phyloP scores from a whole-genome alignment of 2,888 invertebrate species.

The Tipula confusa region DNA sequence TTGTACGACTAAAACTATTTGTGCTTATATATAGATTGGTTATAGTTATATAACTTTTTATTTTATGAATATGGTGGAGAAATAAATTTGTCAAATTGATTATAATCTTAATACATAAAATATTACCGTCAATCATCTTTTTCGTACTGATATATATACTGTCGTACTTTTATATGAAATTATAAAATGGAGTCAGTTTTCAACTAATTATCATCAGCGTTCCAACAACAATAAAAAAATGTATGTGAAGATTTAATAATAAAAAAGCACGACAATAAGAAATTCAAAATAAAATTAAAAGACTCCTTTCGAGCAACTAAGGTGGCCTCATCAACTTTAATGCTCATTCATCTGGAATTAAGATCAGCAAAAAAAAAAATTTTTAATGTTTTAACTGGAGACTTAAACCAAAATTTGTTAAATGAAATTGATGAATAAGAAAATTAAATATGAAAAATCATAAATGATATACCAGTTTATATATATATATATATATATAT shows the following conservation, averaged over 20 bases:
- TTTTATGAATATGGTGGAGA: neutral
- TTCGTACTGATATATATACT: neutral
- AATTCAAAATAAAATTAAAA: conserved; percentile 7
- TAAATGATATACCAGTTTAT: neutral
- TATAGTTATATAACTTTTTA: neutral
- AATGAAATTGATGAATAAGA: conserved; percentile 25
- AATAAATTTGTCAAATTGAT: neutral
- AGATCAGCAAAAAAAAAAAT: neutral
- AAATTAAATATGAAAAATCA: neutral
- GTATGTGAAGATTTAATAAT: neutral
- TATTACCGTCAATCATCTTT: neutral
- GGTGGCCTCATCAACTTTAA: conserved; percentile 1
- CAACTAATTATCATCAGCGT: neutral
- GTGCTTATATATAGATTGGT: neutral
- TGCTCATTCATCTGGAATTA: conserved; percentile 20
- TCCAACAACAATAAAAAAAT: neutral
- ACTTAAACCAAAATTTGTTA: conserved; percentile 1
- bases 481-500: neutral
- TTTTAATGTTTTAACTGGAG: neutral
- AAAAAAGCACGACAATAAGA: neutral
- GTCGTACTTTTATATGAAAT: neutral
- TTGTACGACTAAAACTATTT: neutral
- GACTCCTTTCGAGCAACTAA: neutral
- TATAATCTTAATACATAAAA: neutral
- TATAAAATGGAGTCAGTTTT: neutral